These are phyloP conservation scores for Cryptomyrus ogoouensis DNA, from an alignment of 2,113 vertebrate species.

Conservation along the genomic window DNA sequence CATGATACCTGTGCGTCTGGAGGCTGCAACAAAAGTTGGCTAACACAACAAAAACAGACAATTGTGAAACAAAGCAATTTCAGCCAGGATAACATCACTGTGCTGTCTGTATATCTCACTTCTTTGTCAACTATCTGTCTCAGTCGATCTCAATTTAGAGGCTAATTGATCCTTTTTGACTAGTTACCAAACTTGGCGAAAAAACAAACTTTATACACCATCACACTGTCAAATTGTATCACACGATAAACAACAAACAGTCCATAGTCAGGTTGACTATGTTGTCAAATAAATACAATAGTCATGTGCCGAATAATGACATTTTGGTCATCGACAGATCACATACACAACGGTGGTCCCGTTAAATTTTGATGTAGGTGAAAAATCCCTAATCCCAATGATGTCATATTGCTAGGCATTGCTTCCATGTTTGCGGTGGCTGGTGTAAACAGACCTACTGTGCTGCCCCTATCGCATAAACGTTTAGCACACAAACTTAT, in stretches of 20 bases:
- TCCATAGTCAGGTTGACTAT: too few relatives aligned
- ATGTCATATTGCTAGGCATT: background rate
- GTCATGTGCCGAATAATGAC: background rate
- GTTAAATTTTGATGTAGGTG: background rate
- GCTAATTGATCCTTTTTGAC: background rate
- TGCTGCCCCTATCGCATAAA: too few relatives aligned
- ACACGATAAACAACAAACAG: background rate
- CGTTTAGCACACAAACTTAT: too few relatives aligned
- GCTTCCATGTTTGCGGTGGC: too few relatives aligned
- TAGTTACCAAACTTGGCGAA: background rate
- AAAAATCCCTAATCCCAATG: background rate
- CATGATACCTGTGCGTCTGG: too few relatives aligned
- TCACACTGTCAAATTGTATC: background rate
- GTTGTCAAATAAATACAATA: background rate
- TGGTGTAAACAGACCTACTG: too few relatives aligned
- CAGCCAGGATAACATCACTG: background rate
- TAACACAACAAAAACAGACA: background rate
- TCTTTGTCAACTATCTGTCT: background rate
- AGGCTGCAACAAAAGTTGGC: background rate
- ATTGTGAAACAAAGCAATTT: background rate
- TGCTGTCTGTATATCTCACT: background rate
- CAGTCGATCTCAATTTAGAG: background rate
- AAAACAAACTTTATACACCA: background rate
- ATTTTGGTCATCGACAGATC: background rate
- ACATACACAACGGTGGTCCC: background rate